Evolutionary conservation across 2,888 invertebrate genomes (phyloP).

Genomic region (Ectemnius lituratus): DNA sequence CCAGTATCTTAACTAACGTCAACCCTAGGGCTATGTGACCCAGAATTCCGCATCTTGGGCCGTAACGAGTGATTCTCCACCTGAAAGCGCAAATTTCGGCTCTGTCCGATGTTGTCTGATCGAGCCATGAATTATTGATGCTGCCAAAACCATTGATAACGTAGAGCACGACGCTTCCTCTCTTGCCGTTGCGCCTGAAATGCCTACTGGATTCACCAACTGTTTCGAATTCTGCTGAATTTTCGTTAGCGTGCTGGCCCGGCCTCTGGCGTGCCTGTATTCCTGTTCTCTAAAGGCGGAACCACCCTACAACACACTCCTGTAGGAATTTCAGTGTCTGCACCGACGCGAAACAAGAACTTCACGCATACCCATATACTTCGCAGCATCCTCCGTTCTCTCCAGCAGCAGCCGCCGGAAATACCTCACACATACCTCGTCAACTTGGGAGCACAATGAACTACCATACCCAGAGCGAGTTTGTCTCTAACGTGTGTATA

Average conservation of each 20-base stretch:
- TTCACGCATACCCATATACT: slow-evolving; percentile 64
- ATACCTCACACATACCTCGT: slow-evolving; percentile 61
- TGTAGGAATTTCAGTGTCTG: slow-evolving; percentile 57
- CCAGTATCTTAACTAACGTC: slow-evolving; percentile 24
- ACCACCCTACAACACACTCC: slow-evolving; percentile 41
- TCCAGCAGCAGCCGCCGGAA: slow-evolving; percentile 48
- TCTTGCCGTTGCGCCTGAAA: slow-evolving; percentile 12
- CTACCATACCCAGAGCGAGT: slow-evolving; percentile 51
- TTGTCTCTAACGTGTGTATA: slow-evolving; percentile 14
- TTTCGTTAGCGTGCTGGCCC: slow-evolving; percentile 44
- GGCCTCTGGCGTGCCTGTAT: slow-evolving; percentile 38
- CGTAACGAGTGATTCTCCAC: slow-evolving; percentile 44
- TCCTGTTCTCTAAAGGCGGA: slow-evolving; percentile 52
- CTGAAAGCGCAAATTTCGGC: slow-evolving; percentile 41
- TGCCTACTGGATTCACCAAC: slow-evolving; percentile 44
- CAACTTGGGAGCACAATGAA: slow-evolving; percentile 37
- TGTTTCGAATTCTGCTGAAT: slow-evolving; percentile 56
- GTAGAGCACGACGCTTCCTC: slow-evolving; percentile 28
- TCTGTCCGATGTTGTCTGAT: slow-evolving; percentile 36
- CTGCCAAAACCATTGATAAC: slow-evolving; percentile 43
- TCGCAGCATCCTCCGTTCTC: slow-evolving; percentile 50
- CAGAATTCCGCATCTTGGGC: slow-evolving; percentile 24
- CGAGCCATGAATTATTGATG: slow-evolving; percentile 58
- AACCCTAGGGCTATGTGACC: slow-evolving; percentile 19
- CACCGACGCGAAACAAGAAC: slow-evolving; percentile 57